Percentiles rank a stretch among this genome's conserved stretches.
phyloP scores from a whole-genome alignment of 2,888 invertebrate genomes.

The Parnassius smintheus region DNA sequence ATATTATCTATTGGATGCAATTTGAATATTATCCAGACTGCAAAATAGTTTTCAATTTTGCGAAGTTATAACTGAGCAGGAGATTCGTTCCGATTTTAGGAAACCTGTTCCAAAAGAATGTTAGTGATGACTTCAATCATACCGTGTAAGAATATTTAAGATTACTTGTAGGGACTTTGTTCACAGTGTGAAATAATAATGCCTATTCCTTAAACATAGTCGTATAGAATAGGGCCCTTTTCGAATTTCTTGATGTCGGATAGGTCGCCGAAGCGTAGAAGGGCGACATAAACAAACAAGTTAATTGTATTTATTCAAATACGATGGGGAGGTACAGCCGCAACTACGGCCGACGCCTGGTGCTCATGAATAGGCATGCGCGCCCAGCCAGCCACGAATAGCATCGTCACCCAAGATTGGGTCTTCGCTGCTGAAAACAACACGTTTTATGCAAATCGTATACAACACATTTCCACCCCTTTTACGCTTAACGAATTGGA shows the following conservation, averaged over 20 bases:
- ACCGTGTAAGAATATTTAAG: no score
- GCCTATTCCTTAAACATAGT: no score
- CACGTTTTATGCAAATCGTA: slow-evolving; percentile 39
- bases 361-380: slow-evolving; percentile 73
- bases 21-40: slow-evolving; percentile 59
- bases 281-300: slow-evolving; percentile 77
- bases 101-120: no score
- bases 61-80: background rate
- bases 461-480: slow-evolving; percentile 21
- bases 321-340: slow-evolving; percentile 51
- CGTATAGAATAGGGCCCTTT: background rate
- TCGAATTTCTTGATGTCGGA: slow-evolving; percentile 53
- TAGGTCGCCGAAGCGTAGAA: slow-evolving; percentile 56
- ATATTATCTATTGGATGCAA: slow-evolving; percentile 68
- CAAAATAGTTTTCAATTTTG: slow-evolving; percentile 53
- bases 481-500: slow-evolving; percentile 17
- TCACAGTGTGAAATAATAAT: no score
- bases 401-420: slow-evolving; percentile 56
- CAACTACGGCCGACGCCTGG: slow-evolving; percentile 53
- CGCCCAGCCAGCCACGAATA: slow-evolving; percentile 54
- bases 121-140: no score
- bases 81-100: background rate
- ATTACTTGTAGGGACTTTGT: no score
- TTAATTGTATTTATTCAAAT: slow-evolving; percentile 82
- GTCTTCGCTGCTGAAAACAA: slow-evolving; percentile 21